A percentile compares a stretch with the other conserved stretches of the same genome.
Conservation (phyloP, 2,113 vertebrate genomes). For the Heterocephalus glaber region DNA sequence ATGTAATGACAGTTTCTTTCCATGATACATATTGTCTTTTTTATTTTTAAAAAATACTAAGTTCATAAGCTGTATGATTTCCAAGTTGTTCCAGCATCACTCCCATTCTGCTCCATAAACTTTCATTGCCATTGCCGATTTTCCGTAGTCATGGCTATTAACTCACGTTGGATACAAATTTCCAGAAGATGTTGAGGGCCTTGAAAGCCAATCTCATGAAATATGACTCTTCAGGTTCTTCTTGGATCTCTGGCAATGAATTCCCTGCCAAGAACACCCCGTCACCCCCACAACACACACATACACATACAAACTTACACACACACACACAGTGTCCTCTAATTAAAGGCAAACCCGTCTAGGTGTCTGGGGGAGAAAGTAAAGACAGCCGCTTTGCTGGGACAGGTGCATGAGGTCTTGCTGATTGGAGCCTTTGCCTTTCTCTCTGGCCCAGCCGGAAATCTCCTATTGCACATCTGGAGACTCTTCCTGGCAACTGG, state of each 20-base stretch:
- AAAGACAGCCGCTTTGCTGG: not conserved
- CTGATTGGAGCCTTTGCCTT: not conserved
- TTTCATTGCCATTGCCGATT: not conserved
- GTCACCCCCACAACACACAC: not conserved
- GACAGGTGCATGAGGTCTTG: accelerated
- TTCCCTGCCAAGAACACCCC: not conserved
- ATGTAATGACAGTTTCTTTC: not conserved
- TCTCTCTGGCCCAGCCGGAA: not conserved
- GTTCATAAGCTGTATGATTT: not conserved
- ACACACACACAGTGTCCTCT: not conserved
- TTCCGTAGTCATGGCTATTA: not conserved
- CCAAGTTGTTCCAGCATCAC: not conserved
- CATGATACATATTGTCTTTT: not conserved
- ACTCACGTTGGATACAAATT: not conserved
- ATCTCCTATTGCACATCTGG: not conserved
- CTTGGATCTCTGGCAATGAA: not conserved
- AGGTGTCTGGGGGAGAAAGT: not conserved
- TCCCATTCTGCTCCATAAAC: accelerated
- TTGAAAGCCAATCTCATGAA: not conserved
- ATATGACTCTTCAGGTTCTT: not conserved
- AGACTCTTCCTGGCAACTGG: not conserved
- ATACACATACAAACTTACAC: not conserved
- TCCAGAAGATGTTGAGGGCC: not conserved
- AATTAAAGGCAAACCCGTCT: not conserved
- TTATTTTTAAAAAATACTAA: not conserved